phyloP scores from a whole-genome alignment of 2,888 invertebrate species.

The Cosmia pyralina region DNA sequence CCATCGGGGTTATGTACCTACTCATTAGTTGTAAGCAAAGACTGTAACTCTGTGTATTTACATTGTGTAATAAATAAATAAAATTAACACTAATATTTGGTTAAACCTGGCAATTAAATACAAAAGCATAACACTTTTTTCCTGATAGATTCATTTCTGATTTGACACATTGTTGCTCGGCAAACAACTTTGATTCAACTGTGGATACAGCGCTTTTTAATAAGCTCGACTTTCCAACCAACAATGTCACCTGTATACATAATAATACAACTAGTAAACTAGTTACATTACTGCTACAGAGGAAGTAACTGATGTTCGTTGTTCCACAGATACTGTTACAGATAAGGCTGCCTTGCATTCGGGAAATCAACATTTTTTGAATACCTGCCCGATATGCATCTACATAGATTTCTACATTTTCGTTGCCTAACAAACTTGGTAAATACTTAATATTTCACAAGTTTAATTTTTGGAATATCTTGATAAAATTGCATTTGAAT shows the following conservation, averaged over 20 bases:
- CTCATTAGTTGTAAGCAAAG: no score
- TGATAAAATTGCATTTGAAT: no score
- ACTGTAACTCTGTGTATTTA: no score
- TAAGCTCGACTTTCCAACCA: conserved; percentile 42
- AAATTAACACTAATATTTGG: not conserved
- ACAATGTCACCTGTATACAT: conserved; percentile 16
- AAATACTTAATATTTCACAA: no score
- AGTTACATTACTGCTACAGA: conserved; percentile 53
- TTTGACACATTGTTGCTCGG: not conserved
- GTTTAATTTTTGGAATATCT: no score
- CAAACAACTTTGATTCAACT: not conserved
- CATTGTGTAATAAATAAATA: no score
- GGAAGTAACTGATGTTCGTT: conserved; percentile 51
- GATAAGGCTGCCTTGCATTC: conserved; percentile 51
- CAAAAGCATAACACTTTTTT: not conserved
- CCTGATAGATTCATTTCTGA: not conserved
- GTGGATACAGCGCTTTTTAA: not conserved
- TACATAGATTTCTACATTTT: conserved; percentile 59
- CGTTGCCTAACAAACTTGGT: conserved; percentile 39
- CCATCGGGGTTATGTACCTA: no score
- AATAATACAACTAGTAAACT: conserved; percentile 45
- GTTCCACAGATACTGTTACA: conserved; percentile 45
- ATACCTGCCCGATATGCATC: conserved; percentile 55
- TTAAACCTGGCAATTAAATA: not conserved
- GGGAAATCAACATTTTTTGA: conserved; percentile 61